Base-by-base conservation (phyloP, 1,140 invertebrate genomes). In the Halyomorpha halys region DNA sequence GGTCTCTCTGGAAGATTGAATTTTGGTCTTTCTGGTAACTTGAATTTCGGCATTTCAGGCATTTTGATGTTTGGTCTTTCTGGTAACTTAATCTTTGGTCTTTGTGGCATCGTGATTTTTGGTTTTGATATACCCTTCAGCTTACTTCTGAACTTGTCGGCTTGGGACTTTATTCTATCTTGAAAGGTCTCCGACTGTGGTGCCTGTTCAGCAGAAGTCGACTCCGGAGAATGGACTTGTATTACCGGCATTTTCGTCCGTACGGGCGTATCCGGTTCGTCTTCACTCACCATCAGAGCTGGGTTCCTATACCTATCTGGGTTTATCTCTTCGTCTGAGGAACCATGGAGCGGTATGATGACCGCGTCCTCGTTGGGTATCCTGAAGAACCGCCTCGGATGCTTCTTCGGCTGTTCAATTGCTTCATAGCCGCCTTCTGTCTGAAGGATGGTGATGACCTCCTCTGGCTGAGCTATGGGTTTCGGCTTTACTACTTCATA, bases 161-260 rank as follows among this genome's bases (percentile, higher is more conserved):
- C 81, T 73, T 83, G 80, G 23, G 75, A 74, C 69, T 79, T 80
- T 34, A 85, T 63, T 71, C 81, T 82, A 69, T 82, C 79, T 70
- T 82, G 79, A 51, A 80, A 65, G 11, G 72, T 66, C 67, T 72
- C 76, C 73, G 79, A 81, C 14, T 82, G 72, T 0, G 83, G 82
- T 64, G 83, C 72, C 65, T 85, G 80, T 72, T 84, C 83, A 59
- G 84, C 75, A 34, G 77, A 78, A 49, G 79, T 80, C 19, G 82
- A 81, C 72, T 86, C 83, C 79, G 78, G 8, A 39, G 34, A 9
- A 79, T 76, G 63, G 59, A 54, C 27, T 3, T 16, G 11, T 51
- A 51, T 27, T 34, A 21, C 34, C 21, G 49, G 62, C 44, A 47
- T 15, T 39, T 39, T 65, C 21, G 25, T 18, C 44, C 34, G 27